Conservation (phyloP, 2,888 invertebrate species). For the Stegana nigrithorax region DNA sequence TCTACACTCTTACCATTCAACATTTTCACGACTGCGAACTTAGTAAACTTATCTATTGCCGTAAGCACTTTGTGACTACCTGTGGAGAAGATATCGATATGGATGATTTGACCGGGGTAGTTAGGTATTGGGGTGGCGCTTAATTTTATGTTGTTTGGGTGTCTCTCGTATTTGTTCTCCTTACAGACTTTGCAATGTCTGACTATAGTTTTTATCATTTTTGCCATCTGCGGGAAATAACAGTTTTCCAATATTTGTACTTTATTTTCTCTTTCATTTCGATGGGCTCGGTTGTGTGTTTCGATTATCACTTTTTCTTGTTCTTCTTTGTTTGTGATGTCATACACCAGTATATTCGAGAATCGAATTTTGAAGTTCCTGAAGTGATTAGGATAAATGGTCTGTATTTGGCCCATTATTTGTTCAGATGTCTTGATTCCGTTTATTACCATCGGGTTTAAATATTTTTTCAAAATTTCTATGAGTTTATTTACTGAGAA, state of each 20-base stretch:
- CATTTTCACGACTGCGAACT: constrained; percentile 24
- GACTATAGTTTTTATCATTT: constrained; percentile 15
- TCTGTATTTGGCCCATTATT: not conserved
- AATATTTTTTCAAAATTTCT: not conserved
- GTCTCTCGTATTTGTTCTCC: constrained; percentile 34
- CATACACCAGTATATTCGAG: constrained; percentile 15
- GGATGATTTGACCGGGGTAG: constrained; percentile 29
- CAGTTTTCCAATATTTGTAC: constrained; percentile 22
- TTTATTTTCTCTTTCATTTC: constrained; percentile 28
- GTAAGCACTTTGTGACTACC: constrained; percentile 21
- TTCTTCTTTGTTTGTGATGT: constrained; percentile 5
- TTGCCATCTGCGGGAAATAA: constrained; percentile 22
- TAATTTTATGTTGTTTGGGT: constrained; percentile 26
- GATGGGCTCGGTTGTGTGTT: constrained; percentile 18
- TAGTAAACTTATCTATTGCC: constrained; percentile 31
- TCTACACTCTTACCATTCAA: not conserved
- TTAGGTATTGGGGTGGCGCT: constrained; percentile 29
- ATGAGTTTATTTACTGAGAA: not conserved
- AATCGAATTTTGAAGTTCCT: constrained; percentile 10
- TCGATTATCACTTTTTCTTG: constrained; percentile 19
- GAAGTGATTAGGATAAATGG: not conserved
- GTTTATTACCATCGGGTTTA: not conserved
- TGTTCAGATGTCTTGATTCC: not conserved
- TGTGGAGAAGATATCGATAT: constrained; percentile 32
- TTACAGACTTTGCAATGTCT: constrained; percentile 23